Base-by-base conservation (phyloP, 2,797 vertebrate species). In the Remorina albescens region DNA sequence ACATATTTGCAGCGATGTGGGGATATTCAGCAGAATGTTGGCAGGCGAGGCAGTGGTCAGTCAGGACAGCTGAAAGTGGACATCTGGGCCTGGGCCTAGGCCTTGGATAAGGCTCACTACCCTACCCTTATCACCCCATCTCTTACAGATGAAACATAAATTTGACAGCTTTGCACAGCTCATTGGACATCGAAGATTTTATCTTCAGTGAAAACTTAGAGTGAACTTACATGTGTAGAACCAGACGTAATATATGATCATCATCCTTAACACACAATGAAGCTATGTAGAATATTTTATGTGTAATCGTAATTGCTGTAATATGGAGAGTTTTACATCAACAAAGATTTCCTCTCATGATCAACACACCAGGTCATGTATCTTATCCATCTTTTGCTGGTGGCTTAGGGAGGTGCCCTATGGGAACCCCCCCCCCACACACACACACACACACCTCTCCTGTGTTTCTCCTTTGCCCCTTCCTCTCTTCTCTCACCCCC, bases 1-100 rank as follows among this genome's bases (percentile, higher is more conserved):
- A 95, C 94, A 95, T 95, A 94, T 94, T 95, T 95, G 89, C 83
- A 86, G 88, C 63, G 76, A 92, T 84, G 90, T 90, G 84, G 90
- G 89, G 89, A 91, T 93, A 89, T 90, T 88, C 78, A 87, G 88
- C 72, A 10, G 65, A 91, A 74, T 79, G 89, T 88, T 92, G 92
- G 90, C 93, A 92, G 91, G 91, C 87, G 78, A 82, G 74, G 57
- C 83, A 34, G 78, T 92, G 90, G 92, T 92, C 90, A 92, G 80
- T 76, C 76, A 76, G 89, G 90, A 91, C 88, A 87, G 82, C 85
- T 89, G 83, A 89, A 71, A 88, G 81, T 87, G 90, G 89, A 93
- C 91, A 92, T 91, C 86, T 93, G 89, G 83, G 88, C 86, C 86
- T 34, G 76, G 76, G 88, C 86, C 86, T 34, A 75, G 76, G 74